Evolutionary conservation across 2,888 invertebrate genomes (phyloP).

Genomic region (Oscheius sp.): DNA sequence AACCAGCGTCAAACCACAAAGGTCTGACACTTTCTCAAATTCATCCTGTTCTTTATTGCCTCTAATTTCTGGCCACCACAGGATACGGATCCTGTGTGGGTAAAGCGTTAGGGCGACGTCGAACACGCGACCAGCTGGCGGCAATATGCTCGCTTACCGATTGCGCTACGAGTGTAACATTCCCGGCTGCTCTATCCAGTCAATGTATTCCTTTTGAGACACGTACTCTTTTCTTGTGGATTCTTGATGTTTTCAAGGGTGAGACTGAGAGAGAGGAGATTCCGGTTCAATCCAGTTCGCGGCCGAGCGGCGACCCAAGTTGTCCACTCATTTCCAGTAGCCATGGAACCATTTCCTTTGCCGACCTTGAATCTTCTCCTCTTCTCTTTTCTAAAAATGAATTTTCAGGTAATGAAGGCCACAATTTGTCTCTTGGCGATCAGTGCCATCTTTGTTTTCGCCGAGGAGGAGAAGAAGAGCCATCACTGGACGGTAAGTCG

Average conservation of each 20-base stretch:
- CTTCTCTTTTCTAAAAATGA: neutral
- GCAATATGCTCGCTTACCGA: neutral
- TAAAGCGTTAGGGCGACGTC: conserved; percentile 8
- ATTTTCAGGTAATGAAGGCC: conserved; percentile 36
- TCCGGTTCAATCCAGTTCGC: conserved; percentile 29
- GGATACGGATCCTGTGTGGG: conserved; percentile 1
- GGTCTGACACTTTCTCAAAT: conserved; percentile 15
- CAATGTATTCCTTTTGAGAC: neutral
- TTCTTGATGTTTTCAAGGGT: conserved; percentile 2
- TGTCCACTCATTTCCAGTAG: conserved; percentile 20
- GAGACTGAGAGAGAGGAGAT: neutral
- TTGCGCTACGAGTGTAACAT: neutral
- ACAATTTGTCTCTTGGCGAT: conserved; percentile 33
- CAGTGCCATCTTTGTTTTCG: conserved; percentile 16
- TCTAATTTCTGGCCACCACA: conserved; percentile 2
- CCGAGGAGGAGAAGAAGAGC: conserved; percentile 65
- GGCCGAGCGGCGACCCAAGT: conserved; percentile 3
- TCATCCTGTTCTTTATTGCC: neutral
- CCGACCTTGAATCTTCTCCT: neutral
- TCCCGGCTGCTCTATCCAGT: neutral
- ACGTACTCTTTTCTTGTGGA: neutral
- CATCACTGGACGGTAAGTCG: conserved; percentile 32
- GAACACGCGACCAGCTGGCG: conserved; percentile 1
- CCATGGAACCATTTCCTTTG: conserved; percentile 6
- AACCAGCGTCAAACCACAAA: conserved; percentile 10